Evolutionary conservation across 1,140 invertebrate genomes (phyloP).

Genomic region (Dendrolimus kikuchii): DNA sequence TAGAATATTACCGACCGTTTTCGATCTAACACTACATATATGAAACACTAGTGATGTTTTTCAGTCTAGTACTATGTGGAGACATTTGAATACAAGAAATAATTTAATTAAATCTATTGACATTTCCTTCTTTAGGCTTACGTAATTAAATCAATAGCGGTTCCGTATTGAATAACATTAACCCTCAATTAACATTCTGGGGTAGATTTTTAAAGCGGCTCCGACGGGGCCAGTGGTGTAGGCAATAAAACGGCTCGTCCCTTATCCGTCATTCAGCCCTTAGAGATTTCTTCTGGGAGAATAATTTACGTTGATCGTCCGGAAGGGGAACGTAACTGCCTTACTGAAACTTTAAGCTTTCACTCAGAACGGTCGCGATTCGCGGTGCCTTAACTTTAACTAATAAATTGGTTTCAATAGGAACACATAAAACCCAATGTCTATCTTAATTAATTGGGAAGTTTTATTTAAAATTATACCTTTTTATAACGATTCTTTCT

Average conservation of each 20-base stretch:
- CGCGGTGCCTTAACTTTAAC: slow-evolving; percentile 53
- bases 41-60: no score
- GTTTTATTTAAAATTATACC: no score
- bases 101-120: slow-evolving; percentile 23
- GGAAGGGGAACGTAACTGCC: slow-evolving; percentile 64
- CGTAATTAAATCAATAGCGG: slow-evolving; percentile 49
- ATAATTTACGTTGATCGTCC: slow-evolving; percentile 54
- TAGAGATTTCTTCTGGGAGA: slow-evolving; percentile 47
- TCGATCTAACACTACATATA: slow-evolving; percentile 5
- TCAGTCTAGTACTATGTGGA: no score
- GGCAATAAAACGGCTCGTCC: slow-evolving; percentile 63
- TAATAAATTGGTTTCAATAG: slow-evolving; percentile 60
- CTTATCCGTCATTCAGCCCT: slow-evolving; percentile 67
- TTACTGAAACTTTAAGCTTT: slow-evolving; percentile 66
- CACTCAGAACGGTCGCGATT: slow-evolving; percentile 57
- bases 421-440: slow-evolving; percentile 16
- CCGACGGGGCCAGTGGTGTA: slow-evolving; percentile 41
- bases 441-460: no score
- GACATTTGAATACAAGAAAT: not conserved
- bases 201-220: slow-evolving; percentile 55
- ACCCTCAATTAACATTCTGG: slow-evolving; percentile 57
- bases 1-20: slow-evolving; percentile 29
- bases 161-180: slow-evolving; percentile 59
- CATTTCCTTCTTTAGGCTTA: slow-evolving; percentile 16
- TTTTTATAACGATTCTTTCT: no score